Percentiles rank a stretch among this genome's conserved stretches.
Evolutionary conservation across 1,140 invertebrate species (phyloP).

Genomic region (Nylanderia fulva): DNA sequence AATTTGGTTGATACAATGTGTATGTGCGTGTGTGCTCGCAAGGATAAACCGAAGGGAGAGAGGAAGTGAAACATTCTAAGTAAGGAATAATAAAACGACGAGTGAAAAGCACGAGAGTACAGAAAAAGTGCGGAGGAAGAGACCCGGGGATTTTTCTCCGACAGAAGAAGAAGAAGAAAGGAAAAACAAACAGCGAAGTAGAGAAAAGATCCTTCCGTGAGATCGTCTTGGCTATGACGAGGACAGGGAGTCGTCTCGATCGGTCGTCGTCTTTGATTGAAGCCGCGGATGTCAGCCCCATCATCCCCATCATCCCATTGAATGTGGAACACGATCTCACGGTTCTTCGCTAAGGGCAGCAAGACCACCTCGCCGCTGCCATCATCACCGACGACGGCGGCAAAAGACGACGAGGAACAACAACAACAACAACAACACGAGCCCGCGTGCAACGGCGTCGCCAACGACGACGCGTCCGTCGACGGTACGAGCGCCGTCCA

Average conservation of each 20-base stretch:
- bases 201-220: neutral
- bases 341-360: conserved; percentile 82
- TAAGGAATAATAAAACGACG: neutral
- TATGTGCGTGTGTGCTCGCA: neutral
- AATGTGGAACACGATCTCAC: conserved; percentile 85
- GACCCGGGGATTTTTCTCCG: neutral
- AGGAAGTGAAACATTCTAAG: neutral
- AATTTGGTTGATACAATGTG: neutral
- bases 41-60: neutral
- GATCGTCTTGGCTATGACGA: conserved; percentile 71
- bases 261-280: conserved; percentile 52
- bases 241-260: conserved; percentile 67
- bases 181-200: neutral
- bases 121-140: neutral
- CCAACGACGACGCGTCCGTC: conserved; percentile 77
- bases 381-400: conserved; percentile 9
- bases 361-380: conserved; percentile 68
- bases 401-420: conserved; percentile 1
- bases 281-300: conserved; percentile 28
- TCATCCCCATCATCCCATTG: conserved; percentile 72
- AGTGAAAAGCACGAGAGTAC: neutral
- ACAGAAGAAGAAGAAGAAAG: neutral
- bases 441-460: conserved; percentile 74
- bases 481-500: conserved; percentile 81
- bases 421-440: conserved; percentile 68